A percentile compares a stretch with the other conserved stretches of the same genome.
phyloP scores from a whole-genome alignment of 2,113 vertebrate genomes.

The Rhea americana region DNA sequence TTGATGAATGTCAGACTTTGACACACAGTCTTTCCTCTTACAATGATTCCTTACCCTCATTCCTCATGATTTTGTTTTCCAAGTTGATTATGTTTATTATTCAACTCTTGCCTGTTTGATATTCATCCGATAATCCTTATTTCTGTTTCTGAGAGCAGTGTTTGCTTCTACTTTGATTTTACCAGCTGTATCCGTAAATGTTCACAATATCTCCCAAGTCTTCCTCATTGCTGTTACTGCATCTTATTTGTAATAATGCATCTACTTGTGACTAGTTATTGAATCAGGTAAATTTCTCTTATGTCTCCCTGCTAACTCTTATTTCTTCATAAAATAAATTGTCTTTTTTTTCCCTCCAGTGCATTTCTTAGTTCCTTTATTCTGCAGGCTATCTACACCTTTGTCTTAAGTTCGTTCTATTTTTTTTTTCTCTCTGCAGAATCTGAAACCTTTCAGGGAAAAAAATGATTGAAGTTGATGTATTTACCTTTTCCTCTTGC shows the following conservation, averaged over 20 bases:
- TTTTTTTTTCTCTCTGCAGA: background rate
- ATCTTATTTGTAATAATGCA: background rate
- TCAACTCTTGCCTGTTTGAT: background rate
- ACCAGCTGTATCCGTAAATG: background rate
- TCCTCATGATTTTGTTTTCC: slow-evolving; percentile 17
- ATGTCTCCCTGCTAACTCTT: background rate
- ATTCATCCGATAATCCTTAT: background rate
- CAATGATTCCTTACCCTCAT: fast-evolving
- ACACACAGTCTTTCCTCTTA: background rate
- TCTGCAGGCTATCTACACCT: background rate
- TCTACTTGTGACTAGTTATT: background rate
- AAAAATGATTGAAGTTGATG: background rate
- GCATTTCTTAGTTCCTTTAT: background rate
- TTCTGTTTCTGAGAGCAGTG: background rate
- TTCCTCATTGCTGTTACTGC: background rate
- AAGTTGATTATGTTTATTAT: background rate
- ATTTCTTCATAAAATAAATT: background rate
- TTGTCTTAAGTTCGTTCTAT: background rate
- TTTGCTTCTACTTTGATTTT: slow-evolving; percentile 20
- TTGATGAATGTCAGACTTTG: background rate
- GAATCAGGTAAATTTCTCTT: background rate
- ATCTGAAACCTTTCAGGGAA: background rate
- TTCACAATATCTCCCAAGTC: background rate
- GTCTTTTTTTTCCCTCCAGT: background rate
- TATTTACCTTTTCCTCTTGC: slow-evolving; percentile 6